Conservation (phyloP, 2,888 invertebrate species). For the Cheilosia variabilis region DNA sequence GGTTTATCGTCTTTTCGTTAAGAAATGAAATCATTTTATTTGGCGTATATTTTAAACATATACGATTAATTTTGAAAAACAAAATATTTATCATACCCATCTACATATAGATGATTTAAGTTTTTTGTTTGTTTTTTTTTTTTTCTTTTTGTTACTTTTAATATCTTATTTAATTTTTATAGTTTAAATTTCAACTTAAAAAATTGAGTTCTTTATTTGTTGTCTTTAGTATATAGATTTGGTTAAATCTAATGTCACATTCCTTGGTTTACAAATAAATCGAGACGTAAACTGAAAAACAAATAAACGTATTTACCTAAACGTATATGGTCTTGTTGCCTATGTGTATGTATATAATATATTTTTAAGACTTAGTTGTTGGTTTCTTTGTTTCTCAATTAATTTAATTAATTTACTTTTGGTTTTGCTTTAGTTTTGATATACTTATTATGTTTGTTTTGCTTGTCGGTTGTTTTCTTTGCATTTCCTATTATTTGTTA, state of each 20-base stretch:
- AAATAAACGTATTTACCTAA: conserved; percentile 14
- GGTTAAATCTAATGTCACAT: conserved; percentile 42
- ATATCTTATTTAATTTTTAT: conserved; percentile 33
- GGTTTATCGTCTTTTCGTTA: conserved; percentile 30
- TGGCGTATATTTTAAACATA: conserved; percentile 79
- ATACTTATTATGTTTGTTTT: conserved; percentile 17
- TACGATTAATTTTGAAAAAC: conserved; percentile 77
- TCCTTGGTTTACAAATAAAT: conserved; percentile 22
- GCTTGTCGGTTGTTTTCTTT: conserved; percentile 28
- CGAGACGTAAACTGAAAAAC: neutral
- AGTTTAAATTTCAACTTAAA: conserved; percentile 40
- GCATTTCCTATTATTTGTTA: conserved; percentile 41
- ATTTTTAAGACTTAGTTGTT: conserved; percentile 72
- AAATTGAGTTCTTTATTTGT: conserved; percentile 1
- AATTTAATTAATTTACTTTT: conserved; percentile 36
- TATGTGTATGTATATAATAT: conserved; percentile 45
- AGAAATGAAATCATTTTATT: conserved; percentile 52
- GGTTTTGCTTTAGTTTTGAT: conserved; percentile 14
- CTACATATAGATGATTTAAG: conserved; percentile 80
- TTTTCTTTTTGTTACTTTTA: conserved; percentile 29
- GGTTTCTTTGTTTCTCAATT: conserved; percentile 26
- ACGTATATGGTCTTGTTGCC: conserved; percentile 37
- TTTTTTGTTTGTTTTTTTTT: conserved; percentile 38
- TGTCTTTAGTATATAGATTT: conserved; percentile 38
- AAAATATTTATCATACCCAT: conserved; percentile 77